Evolutionary conservation across 2,888 invertebrate genomes (phyloP), one percentile per base, ranked within the genome.

Genomic region (Chloromyia formosa): DNA sequence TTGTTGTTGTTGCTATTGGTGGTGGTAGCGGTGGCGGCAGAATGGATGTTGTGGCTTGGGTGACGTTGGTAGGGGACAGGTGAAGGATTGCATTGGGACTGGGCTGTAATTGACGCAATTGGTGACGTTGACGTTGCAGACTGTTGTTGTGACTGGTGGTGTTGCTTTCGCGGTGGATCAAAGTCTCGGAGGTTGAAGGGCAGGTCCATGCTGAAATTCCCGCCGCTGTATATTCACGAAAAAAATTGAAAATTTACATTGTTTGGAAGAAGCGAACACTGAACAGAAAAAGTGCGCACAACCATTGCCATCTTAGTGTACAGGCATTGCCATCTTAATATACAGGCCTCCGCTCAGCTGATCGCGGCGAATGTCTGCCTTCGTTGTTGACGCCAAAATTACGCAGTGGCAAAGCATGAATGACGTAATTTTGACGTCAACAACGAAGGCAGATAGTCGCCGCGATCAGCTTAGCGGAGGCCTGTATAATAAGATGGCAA

Each of bases 171-270:
- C 78, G 82, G 80, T 81, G 84, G 80, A 79, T 84, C 83, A 82
- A 83, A 82, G 83, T 83, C 80, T 81, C 83, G 77, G 81, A 82
- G 82, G 82, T 84, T 81, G 82, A 84, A 79, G 81, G 82, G 80
- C 81, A 84, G 80, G 81, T 84, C 84, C 83, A 84, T 68, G 82
- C 82, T 81, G 83, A 82, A 83, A 78, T 78, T 75, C 64, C 79
- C 78, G 75, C 78, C 78, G 75, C 77, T 71, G 75, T 69, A 56
- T 61, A n/a, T n/a, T n/a, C n/a, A n/a, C 12, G 35, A 61, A 61
- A 9, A 9, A 58, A 58, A 18, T 20, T 58, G 16, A 58, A 74
- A n/a, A n/a, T n/a, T n/a, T n/a, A n/a, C n/a, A n/a, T n/a, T 23
- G 58, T 71, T 73, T 73, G 45, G 27, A 35, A 7, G 27, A 35